phyloP scores from a whole-genome alignment of 2,888 invertebrate species.

The Pterostichus madidus region DNA sequence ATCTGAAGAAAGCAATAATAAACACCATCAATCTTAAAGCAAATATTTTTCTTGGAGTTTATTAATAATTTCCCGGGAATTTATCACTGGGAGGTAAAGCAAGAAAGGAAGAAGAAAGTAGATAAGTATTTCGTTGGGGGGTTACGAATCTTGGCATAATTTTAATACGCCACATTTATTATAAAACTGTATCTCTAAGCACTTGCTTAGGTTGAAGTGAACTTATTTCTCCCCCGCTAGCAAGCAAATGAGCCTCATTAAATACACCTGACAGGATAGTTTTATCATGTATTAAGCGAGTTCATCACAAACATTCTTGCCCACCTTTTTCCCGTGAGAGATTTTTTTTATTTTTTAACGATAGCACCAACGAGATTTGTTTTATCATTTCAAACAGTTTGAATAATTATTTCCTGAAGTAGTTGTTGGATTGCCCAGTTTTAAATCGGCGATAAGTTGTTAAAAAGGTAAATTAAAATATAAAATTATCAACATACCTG shows the following conservation, averaged over 20 bases:
- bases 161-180: constrained; percentile 57
- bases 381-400: constrained; percentile 24
- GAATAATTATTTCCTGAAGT: constrained; percentile 32
- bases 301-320: constrained; percentile 21
- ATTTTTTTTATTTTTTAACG: constrained; percentile 26
- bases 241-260: constrained; percentile 53
- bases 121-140: constrained; percentile 35
- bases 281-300: constrained; percentile 48
- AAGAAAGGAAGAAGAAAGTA: constrained; percentile 18
- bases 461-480: neutral
- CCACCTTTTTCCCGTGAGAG: neutral
- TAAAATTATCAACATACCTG: too few relatives aligned
- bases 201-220: constrained; percentile 45
- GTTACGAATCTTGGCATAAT: constrained; percentile 43
- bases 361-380: constrained; percentile 11
- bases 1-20: constrained; percentile 42
- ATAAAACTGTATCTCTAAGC: constrained; percentile 57
- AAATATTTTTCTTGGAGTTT: constrained; percentile 36
- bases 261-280: constrained; percentile 50
- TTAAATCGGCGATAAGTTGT: neutral
- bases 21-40: constrained; percentile 29
- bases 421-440: neutral
- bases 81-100: constrained; percentile 11
- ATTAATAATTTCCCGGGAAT: constrained; percentile 37
- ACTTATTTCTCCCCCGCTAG: constrained; percentile 25